Evolutionary conservation across 2,113 vertebrate species (phyloP).

Genomic region (Gambusia holbrooki): DNA sequence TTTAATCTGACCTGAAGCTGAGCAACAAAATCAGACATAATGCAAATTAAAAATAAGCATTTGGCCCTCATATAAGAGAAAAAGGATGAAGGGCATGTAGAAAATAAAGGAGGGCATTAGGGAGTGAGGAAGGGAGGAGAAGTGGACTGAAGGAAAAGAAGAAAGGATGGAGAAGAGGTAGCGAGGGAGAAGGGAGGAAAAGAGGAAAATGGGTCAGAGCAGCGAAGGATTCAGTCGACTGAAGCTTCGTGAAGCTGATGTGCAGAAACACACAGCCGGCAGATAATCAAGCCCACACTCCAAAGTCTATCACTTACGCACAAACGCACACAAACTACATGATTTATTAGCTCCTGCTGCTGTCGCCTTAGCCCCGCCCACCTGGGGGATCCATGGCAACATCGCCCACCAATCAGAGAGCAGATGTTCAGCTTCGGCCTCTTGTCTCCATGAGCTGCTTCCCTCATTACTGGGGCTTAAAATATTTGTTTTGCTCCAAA

Average conservation of each 20-base stretch:
- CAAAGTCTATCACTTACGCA: constrained; percentile 35
- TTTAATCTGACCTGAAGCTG: background rate
- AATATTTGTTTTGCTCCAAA: background rate
- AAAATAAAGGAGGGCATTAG: constrained; percentile 8
- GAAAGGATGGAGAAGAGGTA: constrained; percentile 20
- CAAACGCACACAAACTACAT: constrained; percentile 57
- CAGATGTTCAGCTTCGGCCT: constrained; percentile 42
- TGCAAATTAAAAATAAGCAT: constrained; percentile 14
- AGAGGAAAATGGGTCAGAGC: constrained; percentile 69
- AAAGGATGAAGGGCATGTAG: constrained; percentile 13
- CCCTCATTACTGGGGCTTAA: constrained; percentile 1
- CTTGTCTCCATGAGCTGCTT: constrained; percentile 5
- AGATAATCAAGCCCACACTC: constrained; percentile 29
- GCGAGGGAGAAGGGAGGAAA: constrained; percentile 36
- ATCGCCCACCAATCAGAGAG: constrained; percentile 49
- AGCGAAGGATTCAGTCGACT: constrained; percentile 51
- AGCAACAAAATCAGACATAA: background rate
- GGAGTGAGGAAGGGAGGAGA: constrained; percentile 8
- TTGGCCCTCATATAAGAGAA: constrained; percentile 4
- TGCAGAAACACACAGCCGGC: constrained; percentile 28
- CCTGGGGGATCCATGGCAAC: constrained; percentile 60
- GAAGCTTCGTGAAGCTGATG: constrained; percentile 49
- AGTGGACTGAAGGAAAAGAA: background rate
- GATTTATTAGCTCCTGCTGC: constrained; percentile 67
- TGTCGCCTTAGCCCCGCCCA: constrained; percentile 50